Evolutionary conservation across 1,140 invertebrate species (phyloP).

Genomic region (Drosophila bipectinata): DNA sequence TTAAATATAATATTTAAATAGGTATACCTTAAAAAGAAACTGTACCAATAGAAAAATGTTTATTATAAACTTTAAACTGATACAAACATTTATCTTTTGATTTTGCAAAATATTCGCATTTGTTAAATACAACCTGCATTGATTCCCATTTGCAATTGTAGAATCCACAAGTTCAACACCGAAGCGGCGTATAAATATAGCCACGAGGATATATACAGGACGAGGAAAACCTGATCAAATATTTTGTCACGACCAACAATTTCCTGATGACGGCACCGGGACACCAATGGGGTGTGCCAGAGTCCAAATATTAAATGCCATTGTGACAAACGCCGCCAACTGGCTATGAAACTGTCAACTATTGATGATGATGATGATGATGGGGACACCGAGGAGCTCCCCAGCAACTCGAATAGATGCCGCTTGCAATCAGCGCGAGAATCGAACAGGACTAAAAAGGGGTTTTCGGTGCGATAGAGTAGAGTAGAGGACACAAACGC

Average conservation of each 20-base stretch:
- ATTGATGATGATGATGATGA: constrained; percentile 58
- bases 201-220: not conserved
- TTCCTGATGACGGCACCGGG: constrained; percentile 31
- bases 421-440: constrained; percentile 66
- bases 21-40: too few species aligned
- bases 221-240: constrained; percentile 54
- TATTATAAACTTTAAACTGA: not conserved
- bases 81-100: not conserved
- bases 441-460: constrained; percentile 7
- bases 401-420: constrained; percentile 24
- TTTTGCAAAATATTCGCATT: not conserved
- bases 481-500: constrained; percentile 32
- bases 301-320: constrained; percentile 80
- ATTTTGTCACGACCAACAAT: constrained; percentile 62
- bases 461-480: constrained; percentile 3
- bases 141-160: constrained; percentile 8
- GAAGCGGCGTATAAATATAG: constrained; percentile 2
- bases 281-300: constrained; percentile 26
- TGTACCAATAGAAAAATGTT: not conserved
- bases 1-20: too few species aligned
- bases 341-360: constrained; percentile 80
- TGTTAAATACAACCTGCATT: not conserved
- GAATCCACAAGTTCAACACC: constrained; percentile 12
- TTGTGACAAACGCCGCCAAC: constrained; percentile 75
- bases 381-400: constrained; percentile 9